Conservation (phyloP, 1,140 invertebrate genomes). For the Cecropterus lyciades region DNA sequence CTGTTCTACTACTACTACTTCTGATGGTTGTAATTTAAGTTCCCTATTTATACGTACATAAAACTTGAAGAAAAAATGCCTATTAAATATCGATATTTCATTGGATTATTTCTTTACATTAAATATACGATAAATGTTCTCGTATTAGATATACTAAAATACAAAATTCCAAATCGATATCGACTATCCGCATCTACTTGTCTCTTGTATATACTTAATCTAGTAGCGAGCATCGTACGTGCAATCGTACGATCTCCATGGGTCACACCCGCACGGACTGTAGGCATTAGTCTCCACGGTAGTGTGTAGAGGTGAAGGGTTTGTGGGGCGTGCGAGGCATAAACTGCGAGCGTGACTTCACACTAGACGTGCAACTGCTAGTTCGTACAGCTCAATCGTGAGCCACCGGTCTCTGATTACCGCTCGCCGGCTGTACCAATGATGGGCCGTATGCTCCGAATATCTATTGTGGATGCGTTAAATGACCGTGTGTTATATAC, state of each 20-base stretch:
- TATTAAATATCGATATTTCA: no score
- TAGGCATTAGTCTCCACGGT: constrained; percentile 17
- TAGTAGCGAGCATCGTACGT: constrained; percentile 10
- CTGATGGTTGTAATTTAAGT: no score
- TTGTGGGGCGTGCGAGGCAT: constrained; percentile 24
- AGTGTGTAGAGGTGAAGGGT: constrained; percentile 28
- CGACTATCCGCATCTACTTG: constrained; percentile 7
- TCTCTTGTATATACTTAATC: constrained; percentile 17
- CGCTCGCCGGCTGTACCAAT: neutral
- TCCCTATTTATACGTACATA: no score
- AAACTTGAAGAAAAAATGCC: no score
- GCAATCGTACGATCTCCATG: constrained; percentile 18
- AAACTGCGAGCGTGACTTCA: constrained; percentile 33
- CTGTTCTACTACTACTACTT: no score
- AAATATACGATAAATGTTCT: no score
- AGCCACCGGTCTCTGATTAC: constrained; percentile 32
- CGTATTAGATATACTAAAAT: no score
- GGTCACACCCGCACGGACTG: constrained; percentile 11
- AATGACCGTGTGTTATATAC: neutral
- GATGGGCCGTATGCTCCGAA: constrained; percentile 1
- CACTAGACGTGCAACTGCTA: constrained; percentile 23
- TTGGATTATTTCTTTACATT: no score
- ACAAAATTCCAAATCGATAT: neutral
- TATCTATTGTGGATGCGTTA: neutral
- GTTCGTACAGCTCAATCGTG: constrained; percentile 21